phyloP scores from a whole-genome alignment of 2,888 invertebrate genomes.

The Gastracanthus pulcherrimus region DNA sequence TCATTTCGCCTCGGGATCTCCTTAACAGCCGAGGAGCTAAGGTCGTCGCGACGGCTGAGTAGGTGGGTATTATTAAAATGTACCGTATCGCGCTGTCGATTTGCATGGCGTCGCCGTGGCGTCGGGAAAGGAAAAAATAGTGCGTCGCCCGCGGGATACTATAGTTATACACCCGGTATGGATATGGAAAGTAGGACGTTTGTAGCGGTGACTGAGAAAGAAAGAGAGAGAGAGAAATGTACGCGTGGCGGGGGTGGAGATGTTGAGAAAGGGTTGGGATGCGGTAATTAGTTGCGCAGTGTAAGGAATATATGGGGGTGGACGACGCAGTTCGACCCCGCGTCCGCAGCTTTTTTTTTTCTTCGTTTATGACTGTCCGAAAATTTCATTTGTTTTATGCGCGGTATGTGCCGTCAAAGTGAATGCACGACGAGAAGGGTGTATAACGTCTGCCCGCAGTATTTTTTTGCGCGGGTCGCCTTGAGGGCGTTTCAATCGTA shows the following conservation, averaged over 20 bases:
- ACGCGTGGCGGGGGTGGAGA: background rate
- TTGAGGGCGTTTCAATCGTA: too few relatives aligned
- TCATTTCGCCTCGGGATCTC: background rate
- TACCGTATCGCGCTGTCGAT: constrained; percentile 18
- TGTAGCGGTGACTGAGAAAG: background rate
- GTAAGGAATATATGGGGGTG: too few relatives aligned
- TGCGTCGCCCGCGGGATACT: too few relatives aligned
- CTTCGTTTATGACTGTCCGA: background rate
- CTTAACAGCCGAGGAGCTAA: background rate
- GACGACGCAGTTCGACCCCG: background rate
- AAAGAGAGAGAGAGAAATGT: background rate
- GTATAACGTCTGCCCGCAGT: too few relatives aligned
- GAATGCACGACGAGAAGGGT: too few relatives aligned
- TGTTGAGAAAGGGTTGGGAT: background rate
- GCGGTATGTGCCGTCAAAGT: too few relatives aligned
- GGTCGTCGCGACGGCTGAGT: background rate
- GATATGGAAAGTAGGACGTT: background rate
- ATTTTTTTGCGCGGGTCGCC: too few relatives aligned
- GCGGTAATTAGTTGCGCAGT: background rate
- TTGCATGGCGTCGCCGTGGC: constrained; percentile 43
- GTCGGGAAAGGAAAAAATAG: background rate
- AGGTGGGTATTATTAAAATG: constrained; percentile 26
- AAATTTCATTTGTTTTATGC: background rate
- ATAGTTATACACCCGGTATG: too few relatives aligned
- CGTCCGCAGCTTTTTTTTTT: background rate